Evolutionary conservation across 1,140 invertebrate genomes (phyloP), one percentile per base, ranked within the genome.

Genomic region (Sitobion miscanthi): DNA sequence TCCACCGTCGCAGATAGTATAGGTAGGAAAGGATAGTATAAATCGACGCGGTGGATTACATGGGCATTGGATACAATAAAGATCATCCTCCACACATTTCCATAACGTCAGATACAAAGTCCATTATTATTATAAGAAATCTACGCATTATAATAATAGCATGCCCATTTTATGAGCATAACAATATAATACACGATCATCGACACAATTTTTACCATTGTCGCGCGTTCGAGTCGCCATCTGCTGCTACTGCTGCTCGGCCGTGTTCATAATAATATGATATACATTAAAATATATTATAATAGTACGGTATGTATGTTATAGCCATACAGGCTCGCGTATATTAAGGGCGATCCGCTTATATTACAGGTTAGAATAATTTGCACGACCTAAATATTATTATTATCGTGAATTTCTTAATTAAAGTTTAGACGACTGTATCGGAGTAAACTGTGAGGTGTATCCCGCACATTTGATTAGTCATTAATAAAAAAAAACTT

Each of bases 121-220:
- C 62, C 30, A 17, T 69, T 14, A n/a, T 30, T 62, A 23, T 85
- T 83, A 45, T n/a, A 14, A 42, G 35, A 7, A 7, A 6, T 47
- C 85, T 2, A 47, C 85, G 30, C 30, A 47, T 86, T 86, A 86
- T 86, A 17, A 6, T 77, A n/a, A 52, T 52, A 52, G 8, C 14
- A 17, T 1, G 49, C 57, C 9, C 30, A 85, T 85, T 85, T 86
- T 86, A 86, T n/a, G 45, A 9, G 25, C n/a, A 17, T n/a, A 77
- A 77, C 14, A 14, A 17, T 77, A 77, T n/a, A 77, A 25, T 17
- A 83, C 35, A 20, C 17, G 45, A 47, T 2, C 14, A 25, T 47
- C 25, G 25, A 47, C 85, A 86, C 85, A n/a, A 54, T 54, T 86
- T 86, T 86, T 14, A 86, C 85, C 85, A 86, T 47, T 86, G 47